Percentiles rank a stretch among this genome's conserved stretches.
Conservation (phyloP, 2,888 invertebrate genomes). For the Hemicrepidius hirtus region DNA sequence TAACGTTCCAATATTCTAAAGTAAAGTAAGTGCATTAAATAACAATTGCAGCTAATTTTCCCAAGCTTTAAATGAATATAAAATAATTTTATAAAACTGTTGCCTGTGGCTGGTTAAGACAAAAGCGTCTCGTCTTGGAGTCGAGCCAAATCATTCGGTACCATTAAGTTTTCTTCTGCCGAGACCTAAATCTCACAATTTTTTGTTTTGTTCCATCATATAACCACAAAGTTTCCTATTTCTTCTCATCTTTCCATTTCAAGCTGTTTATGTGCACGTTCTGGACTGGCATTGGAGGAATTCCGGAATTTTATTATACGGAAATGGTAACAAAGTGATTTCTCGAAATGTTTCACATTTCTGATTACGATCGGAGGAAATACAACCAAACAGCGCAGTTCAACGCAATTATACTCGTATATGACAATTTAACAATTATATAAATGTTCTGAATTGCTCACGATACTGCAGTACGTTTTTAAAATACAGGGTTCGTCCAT, state of each 20-base stretch:
- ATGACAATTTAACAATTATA: constrained; percentile 18
- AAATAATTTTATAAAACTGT: constrained; percentile 18
- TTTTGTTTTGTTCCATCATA: constrained; percentile 22
- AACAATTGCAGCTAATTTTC: background rate
- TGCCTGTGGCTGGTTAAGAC: background rate
- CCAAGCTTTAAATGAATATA: background rate
- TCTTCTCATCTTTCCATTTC: constrained; percentile 5
- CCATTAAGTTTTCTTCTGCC: constrained; percentile 23
- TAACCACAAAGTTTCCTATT: constrained; percentile 21
- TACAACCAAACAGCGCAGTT: constrained; percentile 4
- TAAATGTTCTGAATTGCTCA: constrained; percentile 9
- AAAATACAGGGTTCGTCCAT: constrained; percentile 23
- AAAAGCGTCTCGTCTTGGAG: constrained; percentile 11
- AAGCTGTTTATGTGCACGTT: constrained; percentile 17
- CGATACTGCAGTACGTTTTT: background rate
- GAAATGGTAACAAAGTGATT: background rate
- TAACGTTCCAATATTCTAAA: background rate
- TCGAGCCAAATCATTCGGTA: constrained; percentile 19
- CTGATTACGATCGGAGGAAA: background rate
- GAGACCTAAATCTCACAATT: constrained; percentile 12
- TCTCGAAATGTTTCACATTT: constrained; percentile 2
- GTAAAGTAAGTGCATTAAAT: background rate
- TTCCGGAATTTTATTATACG: constrained; percentile 2
- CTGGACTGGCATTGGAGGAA: constrained; percentile 11
- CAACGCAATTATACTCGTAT: background rate